Evolutionary conservation across 2,888 invertebrate genomes (phyloP).

Genomic region (Latrodectus elegans): DNA sequence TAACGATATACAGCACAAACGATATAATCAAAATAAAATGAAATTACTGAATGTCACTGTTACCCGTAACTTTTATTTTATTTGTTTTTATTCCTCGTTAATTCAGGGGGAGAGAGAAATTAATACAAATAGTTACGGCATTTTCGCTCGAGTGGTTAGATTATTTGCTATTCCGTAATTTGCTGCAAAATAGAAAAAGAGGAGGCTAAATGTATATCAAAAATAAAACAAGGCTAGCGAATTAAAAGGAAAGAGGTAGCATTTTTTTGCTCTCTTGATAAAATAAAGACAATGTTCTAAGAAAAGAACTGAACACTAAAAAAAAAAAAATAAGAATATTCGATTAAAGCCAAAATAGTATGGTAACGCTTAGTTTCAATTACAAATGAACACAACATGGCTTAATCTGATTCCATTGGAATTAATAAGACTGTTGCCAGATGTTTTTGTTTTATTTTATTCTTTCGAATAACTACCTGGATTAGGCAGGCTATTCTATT

Average conservation of each 20-base stretch:
- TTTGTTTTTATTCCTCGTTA: slow-evolving; percentile 17
- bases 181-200: neutral
- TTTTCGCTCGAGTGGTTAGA: slow-evolving; percentile 16
- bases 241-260: too few species aligned
- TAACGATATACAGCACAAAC: neutral
- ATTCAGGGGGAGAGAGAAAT: slow-evolving; percentile 42
- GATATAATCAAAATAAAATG: neutral
- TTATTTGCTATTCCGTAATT: slow-evolving; percentile 30
- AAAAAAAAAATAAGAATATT: neutral
- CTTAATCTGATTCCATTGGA: slow-evolving; percentile 52
- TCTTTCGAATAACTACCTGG: neutral
- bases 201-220: neutral
- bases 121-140: slow-evolving; percentile 43
- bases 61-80: neutral
- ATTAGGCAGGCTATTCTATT: neutral
- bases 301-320: neutral
- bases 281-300: neutral
- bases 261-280: neutral
- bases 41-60: neutral
- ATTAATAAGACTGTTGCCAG: slow-evolving; percentile 48
- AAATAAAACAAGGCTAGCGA: neutral
- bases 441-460: slow-evolving; percentile 1
- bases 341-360: neutral
- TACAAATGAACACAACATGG: slow-evolving; percentile 56
- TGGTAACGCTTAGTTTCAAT: slow-evolving; percentile 41